Base-by-base conservation (phyloP, 2,888 invertebrate genomes). In the Acutogordius australiensis region DNA sequence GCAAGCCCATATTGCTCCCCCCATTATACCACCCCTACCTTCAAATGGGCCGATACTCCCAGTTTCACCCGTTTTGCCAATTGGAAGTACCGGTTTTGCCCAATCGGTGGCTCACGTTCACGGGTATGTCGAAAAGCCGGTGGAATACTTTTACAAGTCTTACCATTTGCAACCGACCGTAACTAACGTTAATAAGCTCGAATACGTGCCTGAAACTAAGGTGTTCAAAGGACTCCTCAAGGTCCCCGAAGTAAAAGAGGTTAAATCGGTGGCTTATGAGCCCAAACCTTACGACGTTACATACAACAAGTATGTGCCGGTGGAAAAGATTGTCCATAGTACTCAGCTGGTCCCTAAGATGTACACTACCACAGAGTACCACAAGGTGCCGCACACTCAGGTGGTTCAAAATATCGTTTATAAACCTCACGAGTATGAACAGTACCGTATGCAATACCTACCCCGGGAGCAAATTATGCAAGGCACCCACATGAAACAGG, bases 91-190 rank as follows among this genome's bases (percentile, higher is more conserved):
- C 8, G 13, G 23, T 51, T 8, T n/a, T 8, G 23, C 4, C 4
- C 13, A 51, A 8, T 8, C 51, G 4, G 51, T 51, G 23, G 51
- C 51, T 4, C 51, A 51, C 23, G 23, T 51, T 4, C 51, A 51
- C 26, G 51, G 51, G 4, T 51, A 51, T 23, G 51, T 51, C 4
- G 51, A 51, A 51, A 51, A 51, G 26, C 51, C 51, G 23, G 51
- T 51, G 8, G 51, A 51, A 23, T 51, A 51, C 23, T 51, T 21
- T 23, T 51, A 51, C 26, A 51, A 51, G 4, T 21, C 51, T 23
- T 51, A 51, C 51, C 8, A 51, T 4, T 26, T 51, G 51, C n/a
- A 8, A 21, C 51, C 51, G n/a, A 51, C 13, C 4, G 26, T 51
- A 8, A 23, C 13, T 8, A 8, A 51, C 4, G 26, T 51, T 23